These are phyloP conservation scores for Rhinoptilus africanus DNA, from an alignment of 2,113 vertebrate genomes.

Conservation along the genomic window DNA sequence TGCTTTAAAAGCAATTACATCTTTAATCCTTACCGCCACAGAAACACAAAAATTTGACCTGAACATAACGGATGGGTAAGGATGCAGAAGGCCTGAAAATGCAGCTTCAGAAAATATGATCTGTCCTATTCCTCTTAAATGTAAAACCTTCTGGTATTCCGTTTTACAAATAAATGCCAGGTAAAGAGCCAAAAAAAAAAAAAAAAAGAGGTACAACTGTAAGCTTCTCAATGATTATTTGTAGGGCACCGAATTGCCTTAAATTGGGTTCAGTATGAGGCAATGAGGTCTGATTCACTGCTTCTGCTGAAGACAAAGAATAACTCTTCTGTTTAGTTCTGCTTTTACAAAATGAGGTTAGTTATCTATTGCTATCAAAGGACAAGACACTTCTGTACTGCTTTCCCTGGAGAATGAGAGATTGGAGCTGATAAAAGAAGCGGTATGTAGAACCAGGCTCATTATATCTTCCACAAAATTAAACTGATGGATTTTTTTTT, in stretches of 20 bases:
- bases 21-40: background rate
- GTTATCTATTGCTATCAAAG: constrained; percentile 34
- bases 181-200: background rate
- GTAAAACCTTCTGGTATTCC: background rate
- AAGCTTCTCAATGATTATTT: background rate
- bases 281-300: constrained; percentile 32
- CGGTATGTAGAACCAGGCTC: background rate
- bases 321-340: constrained; percentile 43
- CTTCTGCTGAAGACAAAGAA: constrained; percentile 37
- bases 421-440: constrained; percentile 30
- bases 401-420: constrained; percentile 15
- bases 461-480: constrained; percentile 13
- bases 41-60: background rate
- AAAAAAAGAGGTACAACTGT: background rate
- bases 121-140: background rate
- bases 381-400: constrained; percentile 50
- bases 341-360: constrained; percentile 51
- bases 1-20: background rate
- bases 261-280: background rate
- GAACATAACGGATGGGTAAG: background rate
- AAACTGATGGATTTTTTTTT: background rate
- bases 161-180: background rate
- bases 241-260: background rate
- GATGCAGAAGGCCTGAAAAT: background rate
- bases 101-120: background rate